phyloP scores from a whole-genome alignment of 2,888 invertebrate species.

The Piscicola geometra region DNA sequence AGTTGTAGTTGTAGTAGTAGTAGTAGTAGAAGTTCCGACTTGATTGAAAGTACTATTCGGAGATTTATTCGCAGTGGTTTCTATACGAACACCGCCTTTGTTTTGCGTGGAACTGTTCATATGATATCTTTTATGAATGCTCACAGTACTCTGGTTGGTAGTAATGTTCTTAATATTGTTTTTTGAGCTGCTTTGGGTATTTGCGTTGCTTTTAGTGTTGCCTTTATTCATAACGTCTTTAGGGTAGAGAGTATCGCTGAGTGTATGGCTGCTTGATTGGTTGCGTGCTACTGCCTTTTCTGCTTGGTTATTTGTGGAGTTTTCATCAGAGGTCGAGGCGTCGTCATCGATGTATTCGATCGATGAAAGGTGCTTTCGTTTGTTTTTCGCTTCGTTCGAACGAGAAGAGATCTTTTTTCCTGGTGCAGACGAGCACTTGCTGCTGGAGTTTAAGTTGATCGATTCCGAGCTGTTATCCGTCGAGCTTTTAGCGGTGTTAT shows the following conservation, averaged over 20 bases:
- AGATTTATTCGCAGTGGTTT: not conserved
- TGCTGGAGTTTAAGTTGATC: too few relatives aligned
- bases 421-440: not conserved
- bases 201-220: not conserved
- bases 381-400: not conserved
- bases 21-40: not conserved
- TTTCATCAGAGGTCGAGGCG: not conserved
- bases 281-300: not conserved
- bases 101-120: not conserved
- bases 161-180: not conserved
- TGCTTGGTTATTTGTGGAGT: not conserved
- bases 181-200: not conserved
- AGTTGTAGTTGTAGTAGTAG: not conserved
- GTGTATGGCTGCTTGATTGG: not conserved
- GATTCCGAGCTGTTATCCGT: not conserved
- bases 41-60: not conserved
- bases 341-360: slow-evolving; percentile 36
- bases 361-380: slow-evolving; percentile 4
- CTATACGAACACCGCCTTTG: not conserved
- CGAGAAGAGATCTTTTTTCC: not conserved
- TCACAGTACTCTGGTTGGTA: not conserved
- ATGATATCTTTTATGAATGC: not conserved
- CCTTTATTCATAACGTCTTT: not conserved
- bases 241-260: not conserved
- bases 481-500: not conserved